Conservation (phyloP, 2,888 invertebrate species). For the Cheilosia soror region DNA sequence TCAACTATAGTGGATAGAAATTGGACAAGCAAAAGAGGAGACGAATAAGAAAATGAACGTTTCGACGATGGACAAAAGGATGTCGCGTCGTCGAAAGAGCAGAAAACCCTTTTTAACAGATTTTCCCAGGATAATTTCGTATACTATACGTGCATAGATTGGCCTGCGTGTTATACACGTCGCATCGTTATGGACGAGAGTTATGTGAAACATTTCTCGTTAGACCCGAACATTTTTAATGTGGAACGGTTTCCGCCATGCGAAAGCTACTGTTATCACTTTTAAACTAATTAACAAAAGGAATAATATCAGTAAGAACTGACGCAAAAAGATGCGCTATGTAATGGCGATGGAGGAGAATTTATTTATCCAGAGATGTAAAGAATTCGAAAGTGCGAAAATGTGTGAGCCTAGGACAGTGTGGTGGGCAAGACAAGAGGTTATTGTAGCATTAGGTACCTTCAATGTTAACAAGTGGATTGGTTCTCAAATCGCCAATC, state of each 20-base stretch:
- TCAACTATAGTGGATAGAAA: neutral
- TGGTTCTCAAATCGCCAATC: too few relatives aligned
- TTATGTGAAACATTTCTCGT: slow-evolving; percentile 39
- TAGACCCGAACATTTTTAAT: slow-evolving; percentile 7
- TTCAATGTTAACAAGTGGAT: too few relatives aligned
- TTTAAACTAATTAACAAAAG: slow-evolving; percentile 61
- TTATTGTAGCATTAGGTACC: too few relatives aligned
- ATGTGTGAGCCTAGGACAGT: neutral
- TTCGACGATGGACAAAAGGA: slow-evolving; percentile 13
- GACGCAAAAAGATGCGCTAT: slow-evolving; percentile 23
- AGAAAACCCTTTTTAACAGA: slow-evolving; percentile 45
- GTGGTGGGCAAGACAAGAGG: neutral
- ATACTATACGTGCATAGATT: neutral
- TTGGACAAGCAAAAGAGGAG: neutral
- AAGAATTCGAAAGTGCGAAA: neutral
- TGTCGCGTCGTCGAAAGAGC: neutral
- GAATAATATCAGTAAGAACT: slow-evolving; percentile 46
- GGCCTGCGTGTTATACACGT: neutral
- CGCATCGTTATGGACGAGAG: slow-evolving; percentile 18
- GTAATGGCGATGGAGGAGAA: slow-evolving; percentile 36
- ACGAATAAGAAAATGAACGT: neutral
- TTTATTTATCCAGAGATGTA: slow-evolving; percentile 30
- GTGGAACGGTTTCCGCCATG: neutral
- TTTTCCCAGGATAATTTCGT: slow-evolving; percentile 47
- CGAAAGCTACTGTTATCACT: slow-evolving; percentile 41